Conservation (phyloP, 2,797 vertebrate genomes). For the Amblyopsis hoosieri region DNA sequence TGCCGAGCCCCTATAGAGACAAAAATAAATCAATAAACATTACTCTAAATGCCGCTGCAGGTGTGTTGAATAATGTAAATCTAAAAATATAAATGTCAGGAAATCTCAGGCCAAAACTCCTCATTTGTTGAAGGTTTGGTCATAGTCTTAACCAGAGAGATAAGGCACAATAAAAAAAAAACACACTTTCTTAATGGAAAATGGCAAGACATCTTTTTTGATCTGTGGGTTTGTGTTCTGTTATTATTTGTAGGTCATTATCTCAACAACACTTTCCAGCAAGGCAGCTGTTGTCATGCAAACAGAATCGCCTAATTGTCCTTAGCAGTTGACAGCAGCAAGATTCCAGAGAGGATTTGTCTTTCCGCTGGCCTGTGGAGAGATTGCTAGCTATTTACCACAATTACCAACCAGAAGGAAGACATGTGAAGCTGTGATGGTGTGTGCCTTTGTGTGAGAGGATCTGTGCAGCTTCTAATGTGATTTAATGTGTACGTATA, state of each 20-base stretch:
- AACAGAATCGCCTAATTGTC: conserved; percentile 21
- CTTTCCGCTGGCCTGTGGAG: conserved; percentile 33
- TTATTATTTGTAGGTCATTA: conserved; percentile 7
- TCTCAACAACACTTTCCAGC: conserved; percentile 18
- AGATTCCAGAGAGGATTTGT: conserved; percentile 30
- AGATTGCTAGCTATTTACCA: conserved; percentile 35
- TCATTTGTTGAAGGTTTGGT: no score
- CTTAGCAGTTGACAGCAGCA: conserved; percentile 9
- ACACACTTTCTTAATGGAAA: not conserved
- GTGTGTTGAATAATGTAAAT: not conserved
- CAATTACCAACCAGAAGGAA: conserved; percentile 45
- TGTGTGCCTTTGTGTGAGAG: conserved; percentile 31
- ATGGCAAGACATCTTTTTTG: not conserved
- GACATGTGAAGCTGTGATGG: conserved; percentile 38
- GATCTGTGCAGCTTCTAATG: conserved; percentile 34
- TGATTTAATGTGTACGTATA: conserved; percentile 19
- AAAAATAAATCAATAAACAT: conserved; percentile 35
- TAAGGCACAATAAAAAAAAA: not conserved
- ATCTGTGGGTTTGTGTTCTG: not conserved
- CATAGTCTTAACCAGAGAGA: not conserved
- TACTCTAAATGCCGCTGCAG: conserved; percentile 10
- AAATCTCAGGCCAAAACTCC: not conserved
- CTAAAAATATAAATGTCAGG: not conserved
- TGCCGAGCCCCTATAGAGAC: conserved; percentile 80
- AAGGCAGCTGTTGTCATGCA: conserved; percentile 7